Conservation (phyloP, 2,888 invertebrate species). For the Drosophila subsilvestris region DNA sequence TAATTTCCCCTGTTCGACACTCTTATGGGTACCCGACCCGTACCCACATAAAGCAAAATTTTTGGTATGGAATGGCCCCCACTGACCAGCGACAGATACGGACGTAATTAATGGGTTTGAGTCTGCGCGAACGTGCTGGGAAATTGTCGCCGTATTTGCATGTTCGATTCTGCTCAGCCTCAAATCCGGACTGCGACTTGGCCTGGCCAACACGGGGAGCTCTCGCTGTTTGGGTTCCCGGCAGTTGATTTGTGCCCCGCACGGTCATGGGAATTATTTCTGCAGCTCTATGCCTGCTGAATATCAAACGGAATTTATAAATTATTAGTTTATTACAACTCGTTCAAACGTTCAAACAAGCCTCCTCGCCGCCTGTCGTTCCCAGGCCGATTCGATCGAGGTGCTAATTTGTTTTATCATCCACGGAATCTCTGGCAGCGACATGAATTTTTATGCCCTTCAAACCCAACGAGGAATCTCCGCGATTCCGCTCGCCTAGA, state of each 20-base stretch:
- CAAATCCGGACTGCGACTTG: slow-evolving; percentile 31
- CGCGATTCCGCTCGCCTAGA: neutral
- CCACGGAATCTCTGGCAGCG: slow-evolving; percentile 41
- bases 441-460: slow-evolving; percentile 51
- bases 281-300: slow-evolving; percentile 70
- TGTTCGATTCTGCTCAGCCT: slow-evolving; percentile 46
- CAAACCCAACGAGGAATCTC: slow-evolving; percentile 28
- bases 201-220: neutral
- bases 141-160: slow-evolving; percentile 71
- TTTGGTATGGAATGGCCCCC: slow-evolving; percentile 12
- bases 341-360: slow-evolving; percentile 67
- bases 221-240: neutral
- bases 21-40: neutral
- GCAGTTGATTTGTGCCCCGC: slow-evolving; percentile 63
- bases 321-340: slow-evolving; percentile 78
- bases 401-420: slow-evolving; percentile 63
- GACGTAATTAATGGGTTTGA: slow-evolving; percentile 78
- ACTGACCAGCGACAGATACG: slow-evolving; percentile 27
- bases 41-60: slow-evolving; percentile 49
- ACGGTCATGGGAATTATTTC: slow-evolving; percentile 76
- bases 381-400: slow-evolving; percentile 39
- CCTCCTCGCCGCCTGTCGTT: slow-evolving; percentile 12
- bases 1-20: slow-evolving; percentile 36
- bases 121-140: slow-evolving; percentile 74
- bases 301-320: slow-evolving; percentile 76